Percentiles rank a stretch among this genome's conserved stretches.
Evolutionary conservation across 2,888 invertebrate species (phyloP).

Genomic region (Agrochola macilenta): DNA sequence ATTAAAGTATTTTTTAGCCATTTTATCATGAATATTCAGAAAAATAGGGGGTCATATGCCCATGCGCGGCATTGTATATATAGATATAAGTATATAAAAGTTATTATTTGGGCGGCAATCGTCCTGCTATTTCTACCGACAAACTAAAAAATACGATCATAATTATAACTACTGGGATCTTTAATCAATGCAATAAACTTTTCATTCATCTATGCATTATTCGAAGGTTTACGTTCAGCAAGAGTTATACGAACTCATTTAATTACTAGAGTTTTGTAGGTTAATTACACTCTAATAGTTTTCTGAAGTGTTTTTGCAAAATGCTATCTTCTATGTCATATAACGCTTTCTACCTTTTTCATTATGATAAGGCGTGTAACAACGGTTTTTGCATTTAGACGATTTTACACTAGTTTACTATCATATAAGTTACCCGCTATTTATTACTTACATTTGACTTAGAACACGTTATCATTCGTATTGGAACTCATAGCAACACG

Average conservation of each 20-base stretch:
- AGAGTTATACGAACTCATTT: too few species aligned
- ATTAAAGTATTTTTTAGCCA: too few species aligned
- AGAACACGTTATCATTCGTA: conserved; percentile 15
- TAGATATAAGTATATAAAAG: too few species aligned
- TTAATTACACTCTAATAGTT: background rate
- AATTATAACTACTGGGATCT: too few species aligned
- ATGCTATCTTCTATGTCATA: background rate
- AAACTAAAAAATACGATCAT: too few species aligned
- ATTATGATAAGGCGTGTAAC: conserved; percentile 21
- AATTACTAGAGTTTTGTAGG: background rate
- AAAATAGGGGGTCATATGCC: too few species aligned
- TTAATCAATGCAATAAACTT: background rate
- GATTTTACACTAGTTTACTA: conserved; percentile 27
- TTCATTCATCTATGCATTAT: background rate
- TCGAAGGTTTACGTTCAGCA: background rate
- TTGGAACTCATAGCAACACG: background rate
- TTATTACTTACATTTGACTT: background rate
- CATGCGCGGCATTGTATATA: too few species aligned
- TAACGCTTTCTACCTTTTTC: background rate
- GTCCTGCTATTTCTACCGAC: too few species aligned
- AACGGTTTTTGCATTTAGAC: conserved; percentile 23
- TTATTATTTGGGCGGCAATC: too few species aligned
- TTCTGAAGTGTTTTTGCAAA: background rate
- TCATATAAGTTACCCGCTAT: background rate
- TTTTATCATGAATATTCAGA: too few species aligned